Evolutionary conservation across 2,888 invertebrate species (phyloP), one percentile per base, ranked within the genome.

Genomic region (Nebria salina): DNA sequence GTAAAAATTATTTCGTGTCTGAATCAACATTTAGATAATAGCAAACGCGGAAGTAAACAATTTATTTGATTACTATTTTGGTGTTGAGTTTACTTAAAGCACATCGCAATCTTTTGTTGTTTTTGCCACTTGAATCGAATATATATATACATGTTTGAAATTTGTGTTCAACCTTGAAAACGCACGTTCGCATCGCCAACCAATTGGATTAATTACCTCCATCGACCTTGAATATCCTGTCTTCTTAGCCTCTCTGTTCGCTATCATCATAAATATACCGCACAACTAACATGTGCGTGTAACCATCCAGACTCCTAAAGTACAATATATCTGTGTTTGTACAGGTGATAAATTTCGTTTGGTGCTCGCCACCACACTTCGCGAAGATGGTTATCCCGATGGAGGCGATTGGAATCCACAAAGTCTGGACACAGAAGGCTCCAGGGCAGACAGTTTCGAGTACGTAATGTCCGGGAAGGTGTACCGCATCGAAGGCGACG

Each of bases 401-500:
- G 95, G 96, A 77, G 97, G 97, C 0, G 99, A 99, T 87, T 99
- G 96, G 93, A 97, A 97, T 88, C 96, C 97, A 1, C 89, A 90
- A 82, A 91, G 90, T 43, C 88, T 95, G 84, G 96, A 96, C 84
- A 93, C 93, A n/a, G 96, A 96, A 85, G 95, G 96, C 75, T 96
- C 97, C 15, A 92, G 98, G 75, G 98, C 98, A 0, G 98, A 98
- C 88, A 97, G 97, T 86, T 99, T 99, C 87, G 99, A 99, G 88
- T 99, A 99, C 90, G 98, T 99, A 75, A 99, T 99, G 99, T 97
- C 96, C 84, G 99, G 99, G 20, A 97, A 97, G 89, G 95, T 98
- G 84, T 98, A 98, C 90, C 90, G 92, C 89, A 97, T 99, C 87
- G 99, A 99, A 89, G 98, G 98, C 25, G 99, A 99, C 86, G 98